Evolutionary conservation across 1,140 invertebrate species (phyloP).

Genomic region (Ostrea denselamellosa): DNA sequence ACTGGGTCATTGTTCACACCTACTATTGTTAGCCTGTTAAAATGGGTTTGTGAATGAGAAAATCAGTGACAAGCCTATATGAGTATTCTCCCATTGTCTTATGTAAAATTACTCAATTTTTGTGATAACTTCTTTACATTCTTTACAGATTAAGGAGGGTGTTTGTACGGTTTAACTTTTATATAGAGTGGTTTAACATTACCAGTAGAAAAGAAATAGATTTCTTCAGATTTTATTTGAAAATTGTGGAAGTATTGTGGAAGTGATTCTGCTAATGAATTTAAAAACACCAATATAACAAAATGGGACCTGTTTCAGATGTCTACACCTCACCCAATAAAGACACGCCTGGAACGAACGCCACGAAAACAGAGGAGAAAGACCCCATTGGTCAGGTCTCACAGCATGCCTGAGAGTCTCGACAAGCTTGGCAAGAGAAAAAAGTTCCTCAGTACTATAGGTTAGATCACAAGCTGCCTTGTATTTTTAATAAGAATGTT

Average conservation of each 20-base stretch:
- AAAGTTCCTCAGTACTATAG: conserved; percentile 62
- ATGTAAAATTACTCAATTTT: conserved; percentile 28
- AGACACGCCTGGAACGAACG: conserved; percentile 81
- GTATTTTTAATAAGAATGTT: too few species aligned
- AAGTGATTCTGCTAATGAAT: neutral
- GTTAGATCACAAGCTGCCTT: neutral
- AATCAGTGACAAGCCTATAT: neutral
- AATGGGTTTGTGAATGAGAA: conserved; percentile 13
- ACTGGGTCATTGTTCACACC: neutral
- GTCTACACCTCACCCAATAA: conserved; percentile 84
- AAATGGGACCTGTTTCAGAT: conserved; percentile 80
- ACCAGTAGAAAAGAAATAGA: neutral
- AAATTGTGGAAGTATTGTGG: neutral
- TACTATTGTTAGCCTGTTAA: neutral
- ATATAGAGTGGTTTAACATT: neutral
- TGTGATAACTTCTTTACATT: neutral
- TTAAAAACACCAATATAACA: neutral
- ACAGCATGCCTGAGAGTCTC: conserved; percentile 74
- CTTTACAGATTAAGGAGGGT: neutral
- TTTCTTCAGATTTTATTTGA: neutral
- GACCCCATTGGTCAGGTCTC: conserved; percentile 63
- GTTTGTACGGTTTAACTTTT: neutral
- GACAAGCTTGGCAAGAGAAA: conserved; percentile 69
- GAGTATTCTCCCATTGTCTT: conserved; percentile 6
- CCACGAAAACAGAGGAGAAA: conserved; percentile 65